phyloP scores from a whole-genome alignment of 2,888 invertebrate genomes.

The Ctena decussata region DNA sequence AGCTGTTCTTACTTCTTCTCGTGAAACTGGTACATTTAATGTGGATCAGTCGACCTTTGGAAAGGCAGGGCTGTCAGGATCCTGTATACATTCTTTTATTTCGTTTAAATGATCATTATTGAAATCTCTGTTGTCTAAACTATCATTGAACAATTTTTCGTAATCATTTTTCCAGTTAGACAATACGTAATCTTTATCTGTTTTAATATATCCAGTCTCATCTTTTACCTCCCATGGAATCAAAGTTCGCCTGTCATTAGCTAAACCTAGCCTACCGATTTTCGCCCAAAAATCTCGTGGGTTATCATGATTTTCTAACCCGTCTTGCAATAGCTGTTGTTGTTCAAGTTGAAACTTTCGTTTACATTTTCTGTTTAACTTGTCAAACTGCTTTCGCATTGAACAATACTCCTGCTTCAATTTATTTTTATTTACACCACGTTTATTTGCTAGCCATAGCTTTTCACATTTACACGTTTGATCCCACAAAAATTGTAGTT shows the following conservation, averaged over 20 bases:
- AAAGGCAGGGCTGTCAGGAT: not conserved
- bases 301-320: not conserved
- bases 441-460: not conserved
- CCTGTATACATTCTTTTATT: not conserved
- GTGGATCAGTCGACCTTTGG: not conserved
- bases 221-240: not conserved
- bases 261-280: not conserved
- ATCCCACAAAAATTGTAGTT: conserved; percentile 9
- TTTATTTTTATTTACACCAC: not conserved
- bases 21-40: conserved; percentile 11
- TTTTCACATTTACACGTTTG: not conserved
- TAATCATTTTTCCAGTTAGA: conserved; percentile 19
- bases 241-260: not conserved
- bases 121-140: not conserved
- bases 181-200: not conserved
- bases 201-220: not conserved
- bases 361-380: conserved; percentile 9
- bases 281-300: not conserved
- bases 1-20: conserved; percentile 3
- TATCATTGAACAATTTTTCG: not conserved
- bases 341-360: conserved; percentile 1
- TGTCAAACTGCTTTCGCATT: not conserved
- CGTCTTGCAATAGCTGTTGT: not conserved
- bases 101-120: not conserved
- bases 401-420: not conserved